Evolutionary conservation across 2,797 vertebrate species (phyloP).

Genomic region (Sebastes vulpes): DNA sequence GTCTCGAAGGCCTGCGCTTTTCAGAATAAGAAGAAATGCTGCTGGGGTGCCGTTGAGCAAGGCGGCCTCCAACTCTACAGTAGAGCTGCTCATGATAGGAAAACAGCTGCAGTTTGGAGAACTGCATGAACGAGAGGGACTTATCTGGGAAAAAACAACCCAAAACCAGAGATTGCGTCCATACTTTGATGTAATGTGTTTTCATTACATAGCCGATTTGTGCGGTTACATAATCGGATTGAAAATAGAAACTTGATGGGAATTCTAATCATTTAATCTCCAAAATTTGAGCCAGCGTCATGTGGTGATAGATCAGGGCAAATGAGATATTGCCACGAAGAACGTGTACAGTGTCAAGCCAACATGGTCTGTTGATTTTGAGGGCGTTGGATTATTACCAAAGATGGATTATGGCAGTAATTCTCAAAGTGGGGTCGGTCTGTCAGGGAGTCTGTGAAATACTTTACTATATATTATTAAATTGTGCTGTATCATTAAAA

Average conservation of each 20-base stretch:
- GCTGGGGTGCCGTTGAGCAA: not conserved
- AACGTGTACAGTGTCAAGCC: not conserved
- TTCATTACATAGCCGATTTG: constrained; percentile 37
- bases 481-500: too few relatives aligned
- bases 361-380: not conserved
- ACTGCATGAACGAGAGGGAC: not conserved
- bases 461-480: too few relatives aligned
- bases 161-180: not conserved
- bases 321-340: not conserved
- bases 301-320: not conserved
- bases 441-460: too few relatives aligned
- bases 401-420: not conserved
- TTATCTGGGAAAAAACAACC: not conserved
- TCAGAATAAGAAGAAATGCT: not conserved
- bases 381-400: not conserved
- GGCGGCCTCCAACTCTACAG: not conserved
- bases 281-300: constrained; percentile 38
- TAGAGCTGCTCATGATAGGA: not conserved
- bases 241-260: constrained; percentile 48
- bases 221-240: constrained; percentile 55
- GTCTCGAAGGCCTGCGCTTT: not conserved
- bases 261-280: constrained; percentile 63
- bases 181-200: constrained; percentile 18
- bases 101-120: not conserved
- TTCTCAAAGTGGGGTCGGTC: too few relatives aligned